Evolutionary conservation across 1,140 invertebrate genomes (phyloP), one percentile per base, ranked within the genome.

Genomic region (Drosophila mojavensis): DNA sequence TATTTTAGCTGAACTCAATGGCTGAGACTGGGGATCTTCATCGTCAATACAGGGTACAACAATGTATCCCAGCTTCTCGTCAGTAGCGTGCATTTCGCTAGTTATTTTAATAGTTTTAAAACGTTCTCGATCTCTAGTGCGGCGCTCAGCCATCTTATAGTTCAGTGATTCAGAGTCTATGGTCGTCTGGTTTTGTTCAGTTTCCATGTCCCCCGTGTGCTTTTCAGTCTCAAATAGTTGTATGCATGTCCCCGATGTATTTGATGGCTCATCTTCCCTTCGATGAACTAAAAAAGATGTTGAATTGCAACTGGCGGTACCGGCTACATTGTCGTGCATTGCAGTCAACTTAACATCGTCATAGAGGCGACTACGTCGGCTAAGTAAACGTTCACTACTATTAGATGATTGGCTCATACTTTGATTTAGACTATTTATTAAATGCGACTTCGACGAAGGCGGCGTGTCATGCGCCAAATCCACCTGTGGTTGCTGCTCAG

Each of bases 51-150:
- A 66, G 48, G 61, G 62, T 24, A 73, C 68, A 66, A 66, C 47
- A 65, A 75, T 63, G 41, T 58, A 66, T 43, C 69, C 55, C 28
- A 63, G 50, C 26, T 79, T 62, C 13, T 91, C 83, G 55, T 90
- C 86, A 50, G 67, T 43, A 58, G 62, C 68, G 39, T 71, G 74
- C 81, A 81, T 79, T 39, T 75, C 86, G 55, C 81, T 90, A 5
- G 78, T 81, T 15, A 92, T 90, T 78, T 91, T 91, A 28, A 92
- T 92, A 26, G 91, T 92, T 70, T 91, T 92, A 43, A 92, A 92
- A n/a, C 91, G 91, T 47, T 92, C 91, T 5, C 90, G 84, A 70
- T 92, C 90, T 10, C 90, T 78, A 28, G 84, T 86, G 26, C 90
- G 81, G 20, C 83, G 75, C 60, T 88, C 85, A 9, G 80, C 63